Base-by-base conservation (phyloP, 2,888 invertebrate genomes). In the Sarcophaga rosellei region DNA sequence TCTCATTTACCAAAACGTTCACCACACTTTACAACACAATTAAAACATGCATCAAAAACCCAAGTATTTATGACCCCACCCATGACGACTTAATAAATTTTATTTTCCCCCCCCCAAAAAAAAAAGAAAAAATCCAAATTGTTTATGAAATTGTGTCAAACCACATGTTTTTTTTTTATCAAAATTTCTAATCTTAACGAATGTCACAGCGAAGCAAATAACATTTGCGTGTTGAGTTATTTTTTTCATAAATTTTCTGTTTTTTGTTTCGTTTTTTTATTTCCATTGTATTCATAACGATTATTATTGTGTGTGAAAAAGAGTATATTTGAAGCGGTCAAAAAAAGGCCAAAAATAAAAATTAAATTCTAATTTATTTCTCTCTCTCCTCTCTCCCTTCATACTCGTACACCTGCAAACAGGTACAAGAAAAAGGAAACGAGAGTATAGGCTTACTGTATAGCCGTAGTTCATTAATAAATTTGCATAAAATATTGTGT, bases 401-500 rank as follows among this genome's bases (percentile, higher is more conserved):
- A 35, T 35, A 35, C 35, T 35, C 35, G 2, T 35, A 35, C 10
- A 35, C 8, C 35, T 35, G 0, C 35, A 35, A 35, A 35, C 35
- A 35, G 35, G 10, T 35, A 35, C 1, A 10, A 10, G 2, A 35
- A 10, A 35, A 35, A 35, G 35, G 8, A 8, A 35, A 35, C 0
- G 2, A 10, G 2, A 2, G 10, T 35, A 35, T 35, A 35, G 35
- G 35, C 35, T 2, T 35, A 35, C 35, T 2, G 35, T 35, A 8
- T 35, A 35, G 3, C 35, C 35, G 35, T 35, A 10, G 63, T 70
- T 20, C 79, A 74, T 77, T 69, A 75, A 84, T 76, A 80, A 77
- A 87, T 87, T 81, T 86, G 79, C 87, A 87, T 87, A 17, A 87
- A 81, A 35, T 35, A 35, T 81, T 84, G 65, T 76, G 59, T 78